Conservation (phyloP, 2,888 invertebrate species). For the Acleris sparsana region DNA sequence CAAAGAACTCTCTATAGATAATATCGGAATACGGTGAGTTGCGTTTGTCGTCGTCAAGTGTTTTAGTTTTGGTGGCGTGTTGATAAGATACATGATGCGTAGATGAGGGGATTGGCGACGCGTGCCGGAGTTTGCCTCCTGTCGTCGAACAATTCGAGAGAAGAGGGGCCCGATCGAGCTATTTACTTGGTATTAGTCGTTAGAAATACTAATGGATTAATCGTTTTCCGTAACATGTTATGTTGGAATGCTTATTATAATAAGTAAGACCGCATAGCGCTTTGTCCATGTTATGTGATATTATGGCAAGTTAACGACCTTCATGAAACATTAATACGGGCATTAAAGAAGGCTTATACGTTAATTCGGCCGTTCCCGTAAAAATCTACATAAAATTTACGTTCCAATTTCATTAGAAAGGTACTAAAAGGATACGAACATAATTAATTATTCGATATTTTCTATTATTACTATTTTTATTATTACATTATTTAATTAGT, state of each 20-base stretch:
- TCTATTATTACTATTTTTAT: too few relatives aligned
- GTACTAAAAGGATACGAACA: conserved; percentile 22
- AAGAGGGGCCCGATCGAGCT: conserved; percentile 19
- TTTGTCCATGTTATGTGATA: conserved; percentile 12
- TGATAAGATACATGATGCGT: conserved; percentile 52
- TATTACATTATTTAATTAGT: too few relatives aligned
- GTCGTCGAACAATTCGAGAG: conserved; percentile 48
- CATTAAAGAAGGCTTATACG: background rate
- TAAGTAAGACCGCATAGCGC: conserved; percentile 6
- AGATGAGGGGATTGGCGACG: conserved; percentile 54
- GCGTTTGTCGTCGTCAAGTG: conserved; percentile 28
- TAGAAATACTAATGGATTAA: background rate
- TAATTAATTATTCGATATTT: too few relatives aligned
- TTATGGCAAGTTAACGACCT: conserved; percentile 26
- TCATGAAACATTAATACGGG: conserved; percentile 11
- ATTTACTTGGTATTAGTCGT: conserved; percentile 12
- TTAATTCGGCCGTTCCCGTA: conserved; percentile 32
- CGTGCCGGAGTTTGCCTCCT: conserved; percentile 59
- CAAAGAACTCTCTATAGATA: conserved; percentile 1
- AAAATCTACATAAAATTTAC: conserved; percentile 17
- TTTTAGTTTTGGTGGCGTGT: conserved; percentile 41
- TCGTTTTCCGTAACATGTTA: background rate
- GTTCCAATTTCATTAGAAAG: background rate
- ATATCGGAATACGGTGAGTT: conserved; percentile 30
- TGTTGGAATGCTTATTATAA: conserved; percentile 10